phyloP scores from a whole-genome alignment of 1,140 invertebrate species.

The Hyles euphorbiae region DNA sequence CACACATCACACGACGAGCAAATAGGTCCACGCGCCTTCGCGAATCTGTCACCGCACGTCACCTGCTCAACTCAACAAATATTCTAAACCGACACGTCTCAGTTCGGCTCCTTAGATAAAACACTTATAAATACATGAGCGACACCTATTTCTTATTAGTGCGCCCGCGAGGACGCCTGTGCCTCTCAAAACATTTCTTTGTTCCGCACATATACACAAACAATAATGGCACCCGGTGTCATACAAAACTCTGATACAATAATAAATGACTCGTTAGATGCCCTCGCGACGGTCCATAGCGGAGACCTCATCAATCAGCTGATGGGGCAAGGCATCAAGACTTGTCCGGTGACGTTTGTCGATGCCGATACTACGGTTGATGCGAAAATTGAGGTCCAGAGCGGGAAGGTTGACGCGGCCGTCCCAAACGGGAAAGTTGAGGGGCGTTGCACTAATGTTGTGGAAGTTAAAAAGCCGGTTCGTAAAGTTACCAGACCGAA shows the following conservation, averaged over 20 bases:
- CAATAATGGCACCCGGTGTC: constrained; percentile 57
- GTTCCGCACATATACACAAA: constrained; percentile 7
- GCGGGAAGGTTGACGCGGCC: background rate
- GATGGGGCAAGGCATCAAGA: constrained; percentile 24
- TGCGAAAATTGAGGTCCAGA: constrained; percentile 2
- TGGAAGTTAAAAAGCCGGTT: constrained; percentile 37
- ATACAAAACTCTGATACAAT: constrained; percentile 46
- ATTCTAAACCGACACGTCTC: constrained; percentile 6
- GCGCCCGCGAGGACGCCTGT: constrained; percentile 33
- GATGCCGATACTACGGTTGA: constrained; percentile 10
- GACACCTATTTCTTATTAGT: constrained; percentile 48
- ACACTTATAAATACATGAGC: constrained; percentile 59
- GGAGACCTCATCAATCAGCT: constrained; percentile 31
- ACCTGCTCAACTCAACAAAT: too few species aligned
- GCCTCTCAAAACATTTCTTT: constrained; percentile 23
- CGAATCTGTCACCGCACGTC: too few species aligned
- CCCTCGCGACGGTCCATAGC: constrained; percentile 24
- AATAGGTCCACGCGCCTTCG: too few species aligned
- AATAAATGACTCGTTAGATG: constrained; percentile 36
- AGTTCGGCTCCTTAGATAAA: constrained; percentile 37
- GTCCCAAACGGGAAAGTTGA: background rate
- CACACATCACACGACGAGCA: too few species aligned
- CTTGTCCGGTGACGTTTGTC: constrained; percentile 42
- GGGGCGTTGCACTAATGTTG: too few species aligned
- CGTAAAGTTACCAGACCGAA: constrained; percentile 51